Conservation (phyloP, 2,888 invertebrate species). For the Busseola fusca region DNA sequence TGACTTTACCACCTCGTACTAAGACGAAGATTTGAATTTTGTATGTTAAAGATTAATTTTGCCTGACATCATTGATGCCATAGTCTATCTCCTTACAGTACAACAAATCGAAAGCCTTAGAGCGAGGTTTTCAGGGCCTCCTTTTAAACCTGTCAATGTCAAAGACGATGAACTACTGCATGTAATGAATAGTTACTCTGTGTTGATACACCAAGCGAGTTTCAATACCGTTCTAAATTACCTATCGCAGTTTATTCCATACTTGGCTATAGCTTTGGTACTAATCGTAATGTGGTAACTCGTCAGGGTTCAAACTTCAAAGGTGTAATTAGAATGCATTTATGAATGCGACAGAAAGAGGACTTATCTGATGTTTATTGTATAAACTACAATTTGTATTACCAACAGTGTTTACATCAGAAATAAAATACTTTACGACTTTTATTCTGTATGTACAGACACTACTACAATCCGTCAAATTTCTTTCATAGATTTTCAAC, state of each 20-base stretch:
- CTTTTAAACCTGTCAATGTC: slow-evolving; percentile 36
- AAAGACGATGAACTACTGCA: slow-evolving; percentile 25
- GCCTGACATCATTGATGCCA: neutral
- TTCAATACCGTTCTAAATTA: slow-evolving; percentile 41
- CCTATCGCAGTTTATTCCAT: slow-evolving; percentile 25
- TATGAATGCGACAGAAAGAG: slow-evolving; percentile 18
- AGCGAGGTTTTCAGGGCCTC: neutral
- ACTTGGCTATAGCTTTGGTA: slow-evolving; percentile 26
- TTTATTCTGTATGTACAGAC: neutral
- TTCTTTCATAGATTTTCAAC: too few species aligned
- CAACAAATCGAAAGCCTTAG: neutral
- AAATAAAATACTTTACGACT: neutral
- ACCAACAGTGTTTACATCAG: neutral
- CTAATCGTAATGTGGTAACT: slow-evolving; percentile 39
- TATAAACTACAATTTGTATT: slow-evolving; percentile 1
- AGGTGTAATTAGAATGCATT: slow-evolving; percentile 37
- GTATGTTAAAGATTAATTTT: neutral
- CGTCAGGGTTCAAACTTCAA: slow-evolving; percentile 22
- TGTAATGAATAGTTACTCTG: slow-evolving; percentile 26
- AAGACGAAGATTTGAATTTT: neutral
- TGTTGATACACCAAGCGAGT: slow-evolving; percentile 7
- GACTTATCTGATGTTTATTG: slow-evolving; percentile 8
- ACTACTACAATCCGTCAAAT: too few species aligned
- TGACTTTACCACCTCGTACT: neutral
- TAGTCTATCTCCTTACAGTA: neutral